phyloP scores from a whole-genome alignment of 2,797 vertebrate species.

The Hozukius guyotensis region DNA sequence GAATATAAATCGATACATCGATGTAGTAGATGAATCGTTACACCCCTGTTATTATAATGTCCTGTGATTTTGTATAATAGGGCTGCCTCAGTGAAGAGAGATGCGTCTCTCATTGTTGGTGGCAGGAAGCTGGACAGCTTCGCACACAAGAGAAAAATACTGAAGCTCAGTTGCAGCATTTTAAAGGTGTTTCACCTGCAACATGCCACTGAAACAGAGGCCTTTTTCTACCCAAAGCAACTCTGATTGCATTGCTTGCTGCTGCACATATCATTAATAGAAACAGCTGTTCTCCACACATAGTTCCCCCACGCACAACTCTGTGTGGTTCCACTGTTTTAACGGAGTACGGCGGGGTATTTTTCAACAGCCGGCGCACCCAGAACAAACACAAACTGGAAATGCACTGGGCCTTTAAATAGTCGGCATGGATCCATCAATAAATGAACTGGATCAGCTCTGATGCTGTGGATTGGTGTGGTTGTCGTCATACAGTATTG shows the following conservation, averaged over 20 bases:
- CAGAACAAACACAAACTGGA: background rate
- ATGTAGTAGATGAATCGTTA: too few relatives aligned
- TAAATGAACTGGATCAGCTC: background rate
- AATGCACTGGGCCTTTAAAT: background rate
- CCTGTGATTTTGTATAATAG: background rate
- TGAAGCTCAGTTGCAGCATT: background rate
- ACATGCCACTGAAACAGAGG: background rate
- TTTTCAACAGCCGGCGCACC: slow-evolving; percentile 12
- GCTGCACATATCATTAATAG: background rate
- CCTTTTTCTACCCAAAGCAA: background rate
- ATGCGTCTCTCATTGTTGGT: background rate
- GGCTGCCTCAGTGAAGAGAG: background rate
- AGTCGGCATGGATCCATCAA: background rate
- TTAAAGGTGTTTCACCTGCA: background rate
- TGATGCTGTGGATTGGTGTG: background rate
- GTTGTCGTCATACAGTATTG: background rate
- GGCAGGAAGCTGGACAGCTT: background rate
- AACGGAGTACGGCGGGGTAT: background rate
- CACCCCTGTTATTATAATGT: background rate
- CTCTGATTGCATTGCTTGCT: background rate
- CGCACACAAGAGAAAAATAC: background rate
- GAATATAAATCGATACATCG: too few relatives aligned
- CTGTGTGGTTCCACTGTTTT: background rate
- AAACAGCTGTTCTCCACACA: slow-evolving; percentile 4
- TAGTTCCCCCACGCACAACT: background rate